A percentile compares a stretch with the other conserved stretches of the same genome.
phyloP scores from a whole-genome alignment of 1,140 invertebrate species.

The Pantala flavescens region DNA sequence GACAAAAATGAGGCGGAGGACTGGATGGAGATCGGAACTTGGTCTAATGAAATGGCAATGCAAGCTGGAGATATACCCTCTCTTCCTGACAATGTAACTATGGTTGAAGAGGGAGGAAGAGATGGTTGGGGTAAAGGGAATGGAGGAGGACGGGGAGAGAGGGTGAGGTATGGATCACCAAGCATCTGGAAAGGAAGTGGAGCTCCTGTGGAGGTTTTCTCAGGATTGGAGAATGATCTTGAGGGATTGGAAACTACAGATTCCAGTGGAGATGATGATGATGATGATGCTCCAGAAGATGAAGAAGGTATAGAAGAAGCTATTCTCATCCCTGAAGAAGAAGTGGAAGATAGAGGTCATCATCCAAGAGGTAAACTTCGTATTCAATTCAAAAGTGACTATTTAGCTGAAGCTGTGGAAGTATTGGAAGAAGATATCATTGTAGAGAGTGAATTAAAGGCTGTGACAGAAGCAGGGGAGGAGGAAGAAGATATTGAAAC shows the following conservation, averaged over 20 bases:
- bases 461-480: constrained; percentile 24
- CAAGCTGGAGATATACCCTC: constrained; percentile 31
- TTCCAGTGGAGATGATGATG: constrained; percentile 25
- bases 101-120: constrained; percentile 22
- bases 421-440: constrained; percentile 37
- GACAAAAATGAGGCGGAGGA: constrained; percentile 23
- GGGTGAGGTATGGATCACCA: constrained; percentile 30
- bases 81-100: constrained; percentile 24
- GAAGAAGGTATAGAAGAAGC: constrained; percentile 28
- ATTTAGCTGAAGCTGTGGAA: constrained; percentile 75
- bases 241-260: constrained; percentile 32
- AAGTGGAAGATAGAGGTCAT: constrained; percentile 31
- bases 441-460: background rate
- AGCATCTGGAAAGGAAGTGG: constrained; percentile 28
- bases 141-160: constrained; percentile 19
- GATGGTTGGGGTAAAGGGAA: constrained; percentile 30
- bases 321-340: constrained; percentile 21
- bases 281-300: constrained; percentile 26
- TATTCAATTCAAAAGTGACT: constrained; percentile 71
- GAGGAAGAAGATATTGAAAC: constrained; percentile 32
- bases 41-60: constrained; percentile 77
- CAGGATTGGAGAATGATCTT: constrained; percentile 19
- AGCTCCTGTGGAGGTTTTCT: constrained; percentile 26
- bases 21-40: constrained; percentile 73
- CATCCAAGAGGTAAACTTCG: constrained; percentile 40